Evolutionary conservation across 2,113 vertebrate genomes (phyloP), one percentile per base, ranked within the genome.

Genomic region (Cranoglanis bouderius): DNA sequence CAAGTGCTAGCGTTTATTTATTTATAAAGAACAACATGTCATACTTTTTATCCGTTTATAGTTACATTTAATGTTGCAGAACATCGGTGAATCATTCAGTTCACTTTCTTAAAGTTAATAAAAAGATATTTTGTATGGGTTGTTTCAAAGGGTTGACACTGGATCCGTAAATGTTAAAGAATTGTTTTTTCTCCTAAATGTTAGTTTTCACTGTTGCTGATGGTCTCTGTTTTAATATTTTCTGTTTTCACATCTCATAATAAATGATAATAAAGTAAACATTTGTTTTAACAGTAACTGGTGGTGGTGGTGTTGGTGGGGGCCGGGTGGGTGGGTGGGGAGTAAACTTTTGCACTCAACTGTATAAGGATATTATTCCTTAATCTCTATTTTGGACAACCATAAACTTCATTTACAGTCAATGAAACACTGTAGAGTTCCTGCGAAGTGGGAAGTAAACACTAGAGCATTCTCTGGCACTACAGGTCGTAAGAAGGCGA

Each of bases 401-500:
- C 10, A 38, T 6, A 18, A 55, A 13, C 6, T 51, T 88, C 63
- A 57, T 32, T 72, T 67, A 29, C 43, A 40, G 32, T 49, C 85
- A 63, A 26, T 55, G n/a, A 38, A 59, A 14, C 19, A 14, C 35
- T 87, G 81, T 40, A 40, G 35, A 57, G 12, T 40, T 70, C 4
- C 77, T 35, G 26, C 18, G 0, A 86, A 86, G 51, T 4, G 19
- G 75, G 32, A n/a, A 81, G 67, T 7, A 72, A 85, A 70, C 51
- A 46, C 49, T 14, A 35, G 13, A 78, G 46, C n/a, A 24, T 51
- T 74, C 46, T 7, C 35, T 4, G 12, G 18, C 12, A 32, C 65
- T 72, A 72, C 51, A 35, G 49, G 21, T 88, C n/a, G 29, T 72
- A 21, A 59, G 18, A 84, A 90, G 38, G 40, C 16, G 57, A n/a